Evolutionary conservation across 2,113 vertebrate genomes (phyloP), one percentile per base, ranked within the genome.

Genomic region (Strix uralensis): DNA sequence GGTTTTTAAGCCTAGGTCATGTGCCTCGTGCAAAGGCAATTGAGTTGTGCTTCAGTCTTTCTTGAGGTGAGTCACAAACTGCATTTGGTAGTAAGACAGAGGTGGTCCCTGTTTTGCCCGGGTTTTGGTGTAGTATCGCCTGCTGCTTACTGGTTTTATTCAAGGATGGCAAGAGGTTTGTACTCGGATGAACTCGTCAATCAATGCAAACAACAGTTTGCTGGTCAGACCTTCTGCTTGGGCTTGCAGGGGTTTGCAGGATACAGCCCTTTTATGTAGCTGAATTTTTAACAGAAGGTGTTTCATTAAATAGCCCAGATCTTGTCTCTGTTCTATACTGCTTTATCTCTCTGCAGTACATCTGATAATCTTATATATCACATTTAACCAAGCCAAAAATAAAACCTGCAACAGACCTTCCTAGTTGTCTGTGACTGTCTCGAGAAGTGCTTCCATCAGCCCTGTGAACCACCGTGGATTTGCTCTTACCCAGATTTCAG

Each of bases 301-400:
- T 97, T 96, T 97, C 97, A 96, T 97, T 94, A 96, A 95, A 80
- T 15, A 82, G 62, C 70, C 86, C 87, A 88, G 94, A 36, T 82
- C 84, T 90, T 58, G 77, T 93, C 86, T 96, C 73, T 75, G 65
- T 84, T 93, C 86, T 66, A 0, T 51, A 34, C 62, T 94, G 81
- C 38, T 94, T 91, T 92, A 82, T 97, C 89, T 92, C 66, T 44
- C 73, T 79, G 81, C 87, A 88, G 74, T 58, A 38, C 83, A 57
- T 80, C 89, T 94, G 91, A 94, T 95, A 91, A 91, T 81, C 85
- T 89, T 69, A 54, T 36, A 58, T 19, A 59, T 85, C 71, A 40
- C 16, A 3, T 89, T 95, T 87, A 90, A 85, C 81, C 78, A 72
- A 84, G 92, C 95, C 94, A 97, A 91, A 95, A 94, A 73, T 91